phyloP scores from a whole-genome alignment of 1,140 invertebrate species.

The Orchesella cincta region DNA sequence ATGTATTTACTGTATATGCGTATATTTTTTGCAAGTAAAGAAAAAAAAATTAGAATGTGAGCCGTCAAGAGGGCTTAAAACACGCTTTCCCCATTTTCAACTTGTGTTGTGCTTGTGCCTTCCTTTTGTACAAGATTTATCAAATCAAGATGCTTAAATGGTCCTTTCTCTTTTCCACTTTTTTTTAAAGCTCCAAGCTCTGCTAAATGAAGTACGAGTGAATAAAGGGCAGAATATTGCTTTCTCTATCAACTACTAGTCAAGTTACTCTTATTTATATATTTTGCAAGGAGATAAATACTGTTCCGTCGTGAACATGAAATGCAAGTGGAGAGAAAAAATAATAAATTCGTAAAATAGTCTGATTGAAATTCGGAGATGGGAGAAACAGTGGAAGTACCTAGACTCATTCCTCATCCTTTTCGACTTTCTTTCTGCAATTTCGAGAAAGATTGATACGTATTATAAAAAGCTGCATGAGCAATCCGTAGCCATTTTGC shows the following conservation, averaged over 20 bases:
- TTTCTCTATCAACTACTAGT: background rate
- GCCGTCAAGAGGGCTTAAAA: background rate
- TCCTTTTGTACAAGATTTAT: background rate
- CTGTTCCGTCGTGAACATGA: too few relatives aligned
- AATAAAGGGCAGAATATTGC: background rate
- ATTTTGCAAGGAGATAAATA: too few relatives aligned
- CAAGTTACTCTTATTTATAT: background rate
- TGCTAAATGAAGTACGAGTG: background rate
- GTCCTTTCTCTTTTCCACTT: too few relatives aligned
- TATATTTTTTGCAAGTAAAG: background rate
- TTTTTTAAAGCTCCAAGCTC: background rate
- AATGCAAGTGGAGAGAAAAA: too few relatives aligned
- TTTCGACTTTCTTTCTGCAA: too few relatives aligned
- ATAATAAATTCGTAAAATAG: too few relatives aligned
- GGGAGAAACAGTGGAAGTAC: too few relatives aligned
- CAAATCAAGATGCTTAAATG: constrained; percentile 2
- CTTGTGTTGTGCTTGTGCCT: background rate
- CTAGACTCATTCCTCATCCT: too few relatives aligned
- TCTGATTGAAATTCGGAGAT: too few relatives aligned
- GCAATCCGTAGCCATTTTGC: too few relatives aligned
- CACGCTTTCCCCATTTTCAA: constrained; percentile 1
- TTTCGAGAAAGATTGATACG: too few relatives aligned
- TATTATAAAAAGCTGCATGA: too few relatives aligned
- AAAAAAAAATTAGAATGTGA: background rate
- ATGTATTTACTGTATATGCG: background rate